A percentile compares a stretch with the other conserved stretches of the same genome.
phyloP scores from a whole-genome alignment of 1,140 invertebrate species.

The Brachionus calyciflorus region DNA sequence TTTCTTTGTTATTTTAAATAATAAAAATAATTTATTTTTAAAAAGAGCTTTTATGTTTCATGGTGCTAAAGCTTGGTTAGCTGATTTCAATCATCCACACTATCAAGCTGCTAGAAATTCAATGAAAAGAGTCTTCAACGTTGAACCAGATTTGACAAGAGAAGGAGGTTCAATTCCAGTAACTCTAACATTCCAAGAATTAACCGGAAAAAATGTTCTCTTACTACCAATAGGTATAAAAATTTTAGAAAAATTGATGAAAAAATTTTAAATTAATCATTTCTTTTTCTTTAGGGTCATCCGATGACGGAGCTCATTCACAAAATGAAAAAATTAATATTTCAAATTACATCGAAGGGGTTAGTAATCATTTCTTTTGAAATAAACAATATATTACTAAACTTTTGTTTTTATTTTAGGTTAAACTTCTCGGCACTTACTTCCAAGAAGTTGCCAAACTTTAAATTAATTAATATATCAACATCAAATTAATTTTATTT shows the following conservation, averaged over 20 bases:
- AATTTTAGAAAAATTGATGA: too few species aligned
- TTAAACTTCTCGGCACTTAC: constrained; percentile 27
- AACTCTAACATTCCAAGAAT: constrained; percentile 68
- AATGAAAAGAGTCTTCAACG: constrained; percentile 80
- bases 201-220: constrained; percentile 86
- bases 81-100: constrained; percentile 84
- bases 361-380: constrained; percentile 54
- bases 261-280: background rate
- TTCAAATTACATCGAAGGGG: constrained; percentile 87
- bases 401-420: background rate
- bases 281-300: constrained; percentile 51
- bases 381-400: background rate
- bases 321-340: constrained; percentile 95
- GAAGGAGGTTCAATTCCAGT: constrained; percentile 67
- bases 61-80: constrained; percentile 83
- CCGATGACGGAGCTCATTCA: constrained; percentile 94
- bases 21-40: too few species aligned
- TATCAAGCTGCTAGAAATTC: constrained; percentile 82
- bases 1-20: too few species aligned
- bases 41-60: constrained; percentile 68
- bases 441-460: constrained; percentile 44
- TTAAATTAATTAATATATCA: constrained; percentile 11
- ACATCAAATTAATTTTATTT: too few species aligned
- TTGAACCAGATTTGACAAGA: constrained; percentile 86
- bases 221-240: constrained; percentile 81